These are phyloP conservation scores for Drosophila setifemur DNA, from an alignment of 1,140 invertebrate species.

Conservation along the genomic window DNA sequence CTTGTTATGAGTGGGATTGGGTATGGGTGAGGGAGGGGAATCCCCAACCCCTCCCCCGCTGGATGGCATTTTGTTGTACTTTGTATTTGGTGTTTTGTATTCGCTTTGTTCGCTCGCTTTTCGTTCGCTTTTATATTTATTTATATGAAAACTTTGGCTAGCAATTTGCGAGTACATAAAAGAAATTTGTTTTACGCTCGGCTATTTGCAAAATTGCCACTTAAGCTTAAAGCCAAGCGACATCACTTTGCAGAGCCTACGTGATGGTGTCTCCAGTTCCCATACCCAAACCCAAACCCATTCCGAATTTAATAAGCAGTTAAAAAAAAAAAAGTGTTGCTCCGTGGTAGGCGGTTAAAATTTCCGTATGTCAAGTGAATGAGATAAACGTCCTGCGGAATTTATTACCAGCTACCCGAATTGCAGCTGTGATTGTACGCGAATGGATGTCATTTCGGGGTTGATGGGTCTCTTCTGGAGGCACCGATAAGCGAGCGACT, in stretches of 20 bases:
- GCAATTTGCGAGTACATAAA: constrained; percentile 79
- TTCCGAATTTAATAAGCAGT: constrained; percentile 63
- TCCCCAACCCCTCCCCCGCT: too few species aligned
- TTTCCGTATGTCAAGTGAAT: constrained; percentile 55
- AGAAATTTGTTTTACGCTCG: constrained; percentile 74
- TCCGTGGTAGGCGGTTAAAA: constrained; percentile 44
- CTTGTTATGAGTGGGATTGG: constrained; percentile 48
- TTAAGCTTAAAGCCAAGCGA: constrained; percentile 74
- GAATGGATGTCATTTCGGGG: constrained; percentile 37
- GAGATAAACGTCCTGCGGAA: constrained; percentile 49
- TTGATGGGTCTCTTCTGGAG: constrained; percentile 28
- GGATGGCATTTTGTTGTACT: constrained; percentile 67
- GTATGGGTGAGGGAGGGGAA: constrained; percentile 25
- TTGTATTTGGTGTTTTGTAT: constrained; percentile 42
- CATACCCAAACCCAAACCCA: background rate
- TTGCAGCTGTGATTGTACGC: constrained; percentile 45
- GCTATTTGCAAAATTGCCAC: constrained; percentile 79
- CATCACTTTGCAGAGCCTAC: background rate
- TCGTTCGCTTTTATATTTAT: constrained; percentile 71
- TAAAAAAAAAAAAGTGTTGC: constrained; percentile 51
- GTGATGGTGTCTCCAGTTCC: constrained; percentile 1
- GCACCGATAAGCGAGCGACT: constrained; percentile 17
- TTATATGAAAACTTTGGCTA: constrained; percentile 76
- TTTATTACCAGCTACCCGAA: constrained; percentile 28
- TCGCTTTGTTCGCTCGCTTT: constrained; percentile 49